Base-by-base conservation (phyloP, 2,888 invertebrate genomes). In the Lasioglossum zephyrum region DNA sequence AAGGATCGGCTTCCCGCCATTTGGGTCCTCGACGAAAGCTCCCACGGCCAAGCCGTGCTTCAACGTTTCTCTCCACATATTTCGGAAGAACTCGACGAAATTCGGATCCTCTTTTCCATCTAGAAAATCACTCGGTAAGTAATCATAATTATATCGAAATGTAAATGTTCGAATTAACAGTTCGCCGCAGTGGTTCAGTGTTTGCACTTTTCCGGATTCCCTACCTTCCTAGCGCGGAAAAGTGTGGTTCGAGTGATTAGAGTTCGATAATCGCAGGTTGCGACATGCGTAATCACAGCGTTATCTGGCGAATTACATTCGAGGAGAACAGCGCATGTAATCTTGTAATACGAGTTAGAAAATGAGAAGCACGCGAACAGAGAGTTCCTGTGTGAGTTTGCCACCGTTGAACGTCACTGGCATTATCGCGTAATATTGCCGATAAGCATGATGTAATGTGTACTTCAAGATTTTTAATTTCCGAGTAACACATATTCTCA, bases 11-110 rank as follows among this genome's bases (percentile, higher is more conserved):
- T 94, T 92, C 5, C 92, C 93, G 36, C 92, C 92, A 1, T 90
- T 84, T 0, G 91, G 91, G 86, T 94, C 91, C 39, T 95, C 93
- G 53, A 92, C 91, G 70, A 95, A 95, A 49, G 95, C 95, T 9
- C 91, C 94, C 44, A 95, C 84, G 3, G 92, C 88, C 16, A 94
- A 81, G 57, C 94, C 94, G 81, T 95, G 91, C 16, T 91, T 81
- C n/a, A 95, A 57, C 18, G 91, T 41, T 0, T 90, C 60, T 4
- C 16, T 44, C 94, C 95, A 95, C 26, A 95, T 18, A 3, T 41
- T 39, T 1, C 88, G 88, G 36, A 94, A 90, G 36, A 93, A 93
- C 9, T 89, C 39, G 0, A 92, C 31, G 2, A 92, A 91, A 53
- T 77, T 81, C 39, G 89, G 83, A 72, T 95, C 92, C 18, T 93